Evolutionary conservation across 30 jellyfish, hydroid and myxozoan genomes (phyloP), one percentile per base, ranked within the genome.

Genomic region (Chironex yamaguchii): DNA sequence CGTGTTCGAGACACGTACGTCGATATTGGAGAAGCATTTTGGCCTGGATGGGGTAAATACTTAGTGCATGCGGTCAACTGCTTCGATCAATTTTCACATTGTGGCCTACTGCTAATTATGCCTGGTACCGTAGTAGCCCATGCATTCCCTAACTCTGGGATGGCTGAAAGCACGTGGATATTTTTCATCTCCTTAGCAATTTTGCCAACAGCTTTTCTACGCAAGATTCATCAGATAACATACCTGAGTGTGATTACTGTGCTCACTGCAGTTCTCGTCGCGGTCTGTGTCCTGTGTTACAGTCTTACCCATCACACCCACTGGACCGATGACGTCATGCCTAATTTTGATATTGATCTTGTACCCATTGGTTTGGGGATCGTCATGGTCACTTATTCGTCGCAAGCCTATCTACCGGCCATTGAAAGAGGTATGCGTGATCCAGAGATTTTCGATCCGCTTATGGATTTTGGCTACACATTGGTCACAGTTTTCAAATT

Each of bases 391-490:
- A 92, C 96, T 21, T 92, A 69, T 67, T 92, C 98, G 32, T 92
- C 98, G 14, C 98, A 92, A 62, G 98, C 98, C 49, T 92, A 92
- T 74, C 67, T 92, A 86, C 98, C 98, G 30, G 94, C 98, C n/a
- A 92, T 92, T 54, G 98, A 92, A 67, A 79, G 98, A 17, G 85
- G 98, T 88, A 92, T 92, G 98, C 81, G 88, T 14, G 98, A 92
- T 49, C 98, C 98, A 20, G 98, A 92, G 79, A 77, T 92, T 9
- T 92, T 92, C 91, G 96, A 92, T 20, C 97, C 98, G 50, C 72
- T 92, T 79, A 92, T 86, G 95, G 98, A 92, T 76, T 92, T 92
- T 67, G 91, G 93, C 75, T 92, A 92, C 89, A 92, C 97, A 24
- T 58, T 92, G 4, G 98, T 92, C 54, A 91, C 98, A 11, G 96